These are phyloP conservation scores for Galemys pyrenaicus DNA, from an alignment of 2,113 vertebrate species.

Conservation along the genomic window DNA sequence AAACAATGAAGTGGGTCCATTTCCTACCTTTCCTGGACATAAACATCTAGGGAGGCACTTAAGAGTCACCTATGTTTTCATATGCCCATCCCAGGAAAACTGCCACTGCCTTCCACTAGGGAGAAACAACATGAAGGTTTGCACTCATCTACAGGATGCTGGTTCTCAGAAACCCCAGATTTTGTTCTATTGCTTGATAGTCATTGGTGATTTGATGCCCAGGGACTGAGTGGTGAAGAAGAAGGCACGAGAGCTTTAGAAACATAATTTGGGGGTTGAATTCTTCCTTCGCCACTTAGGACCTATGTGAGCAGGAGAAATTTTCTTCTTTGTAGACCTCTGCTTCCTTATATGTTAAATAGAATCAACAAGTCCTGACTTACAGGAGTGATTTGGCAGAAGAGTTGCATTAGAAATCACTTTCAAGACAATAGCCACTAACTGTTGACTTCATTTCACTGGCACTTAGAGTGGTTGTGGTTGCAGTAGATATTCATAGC, in stretches of 20 bases:
- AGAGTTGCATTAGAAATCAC: not conserved
- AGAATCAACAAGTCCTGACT: not conserved
- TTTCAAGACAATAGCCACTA: not conserved
- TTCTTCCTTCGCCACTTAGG: not conserved
- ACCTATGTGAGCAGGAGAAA: too few species aligned
- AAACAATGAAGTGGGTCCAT: not conserved
- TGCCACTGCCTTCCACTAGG: too few species aligned
- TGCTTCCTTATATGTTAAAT: not conserved
- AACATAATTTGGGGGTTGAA: not conserved
- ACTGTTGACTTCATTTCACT: not conserved
- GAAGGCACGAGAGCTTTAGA: not conserved
- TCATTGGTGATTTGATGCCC: not conserved
- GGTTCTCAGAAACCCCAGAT: not conserved
- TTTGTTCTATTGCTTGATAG: not conserved
- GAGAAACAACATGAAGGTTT: not conserved
- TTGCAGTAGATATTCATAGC: too few species aligned
- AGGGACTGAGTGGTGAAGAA: not conserved
- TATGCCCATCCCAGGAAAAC: not conserved
- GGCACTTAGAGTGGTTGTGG: fast-evolving
- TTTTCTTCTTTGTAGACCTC: not conserved
- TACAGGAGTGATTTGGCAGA: not conserved
- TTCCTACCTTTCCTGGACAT: not conserved
- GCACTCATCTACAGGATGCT: not conserved
- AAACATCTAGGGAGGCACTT: not conserved
- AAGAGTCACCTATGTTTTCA: not conserved